Evolutionary conservation across 2,888 invertebrate species (phyloP).

Genomic region (Zygaena filipendulae): DNA sequence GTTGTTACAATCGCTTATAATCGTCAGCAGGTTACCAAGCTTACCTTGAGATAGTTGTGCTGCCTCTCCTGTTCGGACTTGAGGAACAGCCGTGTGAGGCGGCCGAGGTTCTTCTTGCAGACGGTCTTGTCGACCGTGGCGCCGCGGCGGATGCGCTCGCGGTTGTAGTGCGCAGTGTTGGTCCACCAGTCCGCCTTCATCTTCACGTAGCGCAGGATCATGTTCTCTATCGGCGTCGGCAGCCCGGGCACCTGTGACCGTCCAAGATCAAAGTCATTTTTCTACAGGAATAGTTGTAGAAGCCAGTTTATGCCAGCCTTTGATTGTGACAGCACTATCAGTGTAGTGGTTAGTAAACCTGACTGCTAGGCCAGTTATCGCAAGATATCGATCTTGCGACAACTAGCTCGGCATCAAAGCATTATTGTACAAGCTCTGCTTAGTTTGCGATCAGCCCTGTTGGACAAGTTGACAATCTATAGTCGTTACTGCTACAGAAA

Average conservation of each 20-base stretch:
- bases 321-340: no score
- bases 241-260: conserved; percentile 94
- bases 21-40: not conserved
- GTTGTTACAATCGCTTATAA: no score
- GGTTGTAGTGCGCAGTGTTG: conserved; percentile 99
- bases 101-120: conserved; percentile 98
- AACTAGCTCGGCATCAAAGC: no score
- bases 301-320: no score
- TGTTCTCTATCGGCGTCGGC: conserved; percentile 99
- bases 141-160: conserved; percentile 98
- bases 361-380: no score
- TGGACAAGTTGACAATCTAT: no score
- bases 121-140: conserved; percentile 99
- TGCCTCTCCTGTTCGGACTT: conserved; percentile 99
- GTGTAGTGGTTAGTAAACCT: no score
- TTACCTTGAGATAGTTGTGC: conserved; percentile 96
- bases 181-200: conserved; percentile 99
- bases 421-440: no score
- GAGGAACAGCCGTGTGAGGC: conserved; percentile 95
- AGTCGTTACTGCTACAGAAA: no score
- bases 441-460: no score
- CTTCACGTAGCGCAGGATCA: conserved; percentile 99
- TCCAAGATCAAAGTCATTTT: no score
- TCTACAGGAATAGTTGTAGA: not conserved
- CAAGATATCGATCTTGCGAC: no score